phyloP scores from a whole-genome alignment of 1,140 invertebrate species.

The Sminthurides bifidus region DNA sequence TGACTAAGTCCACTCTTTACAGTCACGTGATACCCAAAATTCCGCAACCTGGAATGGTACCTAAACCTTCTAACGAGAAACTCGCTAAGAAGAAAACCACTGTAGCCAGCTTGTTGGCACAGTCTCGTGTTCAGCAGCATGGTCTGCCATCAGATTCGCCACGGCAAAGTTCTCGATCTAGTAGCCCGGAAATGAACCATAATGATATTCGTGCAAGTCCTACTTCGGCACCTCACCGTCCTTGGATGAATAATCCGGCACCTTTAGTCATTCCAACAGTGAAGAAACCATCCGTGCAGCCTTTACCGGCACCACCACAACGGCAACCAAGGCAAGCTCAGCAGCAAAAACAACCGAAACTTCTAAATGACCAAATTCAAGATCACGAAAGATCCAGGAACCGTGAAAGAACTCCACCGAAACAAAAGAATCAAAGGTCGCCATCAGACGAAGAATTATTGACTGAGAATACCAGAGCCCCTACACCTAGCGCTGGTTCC shows the following conservation, averaged over 20 bases:
- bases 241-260: constrained; percentile 17
- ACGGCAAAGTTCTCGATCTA: neutral
- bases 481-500: neutral
- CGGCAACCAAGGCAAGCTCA: constrained; percentile 1
- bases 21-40: constrained; percentile 27
- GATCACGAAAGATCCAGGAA: too few species aligned
- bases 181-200: constrained; percentile 2
- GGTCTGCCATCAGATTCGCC: neutral
- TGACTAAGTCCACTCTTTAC: constrained; percentile 22
- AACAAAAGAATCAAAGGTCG: too few species aligned
- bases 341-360: constrained; percentile 12
- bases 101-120: constrained; percentile 69
- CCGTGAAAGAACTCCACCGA: too few species aligned
- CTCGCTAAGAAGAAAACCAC: constrained; percentile 63
- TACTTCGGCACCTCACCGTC: constrained; percentile 23
- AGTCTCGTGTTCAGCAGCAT: constrained; percentile 45
- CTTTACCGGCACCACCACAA: neutral
- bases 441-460: too few species aligned
- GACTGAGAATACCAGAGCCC: too few species aligned
- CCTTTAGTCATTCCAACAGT: constrained; percentile 13
- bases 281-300: constrained; percentile 3
- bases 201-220: constrained; percentile 3
- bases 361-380: too few species aligned
- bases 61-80: neutral
- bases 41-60: constrained; percentile 13